These are phyloP conservation scores for Synergus itoensis DNA, from an alignment of 2,888 invertebrate species.

Conservation along the genomic window DNA sequence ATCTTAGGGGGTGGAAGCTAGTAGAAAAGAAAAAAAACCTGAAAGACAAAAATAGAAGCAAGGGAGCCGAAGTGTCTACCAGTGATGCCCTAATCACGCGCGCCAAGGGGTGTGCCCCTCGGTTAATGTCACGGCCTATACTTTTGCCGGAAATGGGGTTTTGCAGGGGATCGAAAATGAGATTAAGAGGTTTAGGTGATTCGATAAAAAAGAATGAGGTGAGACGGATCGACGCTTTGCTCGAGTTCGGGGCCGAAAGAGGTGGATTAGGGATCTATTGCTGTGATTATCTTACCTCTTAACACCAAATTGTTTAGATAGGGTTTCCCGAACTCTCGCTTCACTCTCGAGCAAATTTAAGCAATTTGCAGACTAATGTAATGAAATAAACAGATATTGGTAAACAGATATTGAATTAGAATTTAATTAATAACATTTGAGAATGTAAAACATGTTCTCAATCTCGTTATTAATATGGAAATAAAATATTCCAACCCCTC, in stretches of 20 bases:
- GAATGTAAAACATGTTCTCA: not conserved
- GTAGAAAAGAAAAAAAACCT: constrained; percentile 18
- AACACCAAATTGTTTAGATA: constrained; percentile 6
- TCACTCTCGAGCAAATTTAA: not conserved
- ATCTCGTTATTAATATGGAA: not conserved
- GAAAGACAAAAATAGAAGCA: constrained; percentile 47
- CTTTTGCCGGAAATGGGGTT: constrained; percentile 63
- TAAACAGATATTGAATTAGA: no score
- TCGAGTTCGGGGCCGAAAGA: not conserved
- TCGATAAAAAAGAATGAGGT: constrained; percentile 49
- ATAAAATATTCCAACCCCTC: not conserved
- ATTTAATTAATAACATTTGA: no score
- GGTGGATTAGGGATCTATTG: constrained; percentile 4
- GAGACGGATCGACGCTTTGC: constrained; percentile 42
- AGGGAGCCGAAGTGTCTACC: constrained; percentile 2
- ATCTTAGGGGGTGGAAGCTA: constrained; percentile 29
- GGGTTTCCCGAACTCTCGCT: not conserved
- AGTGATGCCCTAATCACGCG: constrained; percentile 34
- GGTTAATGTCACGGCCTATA: constrained; percentile 61
- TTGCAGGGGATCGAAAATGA: constrained; percentile 46
- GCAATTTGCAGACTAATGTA: not conserved
- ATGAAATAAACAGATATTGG: no score
- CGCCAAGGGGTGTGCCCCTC: constrained; percentile 56
- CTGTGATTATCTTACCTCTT: not conserved
- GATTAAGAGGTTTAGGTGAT: constrained; percentile 49